Conservation (phyloP, 2,888 invertebrate species). For the Aquatica leii region DNA sequence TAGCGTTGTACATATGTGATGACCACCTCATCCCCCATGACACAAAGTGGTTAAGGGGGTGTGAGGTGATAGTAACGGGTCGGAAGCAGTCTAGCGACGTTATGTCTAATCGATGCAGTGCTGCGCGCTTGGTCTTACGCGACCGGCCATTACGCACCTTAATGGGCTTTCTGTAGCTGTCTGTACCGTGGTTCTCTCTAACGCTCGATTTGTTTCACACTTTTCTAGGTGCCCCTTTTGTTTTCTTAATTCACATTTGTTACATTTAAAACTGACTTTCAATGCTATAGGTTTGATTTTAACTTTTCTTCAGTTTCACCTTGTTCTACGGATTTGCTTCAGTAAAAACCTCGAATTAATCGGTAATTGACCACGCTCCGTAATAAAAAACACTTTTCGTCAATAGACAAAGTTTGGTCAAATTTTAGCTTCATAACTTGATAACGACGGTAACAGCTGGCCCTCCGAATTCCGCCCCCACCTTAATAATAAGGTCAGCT, state of each 20-base stretch:
- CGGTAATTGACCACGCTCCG: not conserved
- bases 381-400: not conserved
- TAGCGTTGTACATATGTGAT: slow-evolving; percentile 36
- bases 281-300: slow-evolving; percentile 10
- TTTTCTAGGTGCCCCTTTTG: slow-evolving; percentile 42
- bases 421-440: not conserved
- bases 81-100: slow-evolving; percentile 63
- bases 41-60: slow-evolving; percentile 42
- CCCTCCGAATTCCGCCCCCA: not conserved
- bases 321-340: not conserved
- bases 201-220: slow-evolving; percentile 51
- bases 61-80: slow-evolving; percentile 60
- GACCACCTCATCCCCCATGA: slow-evolving; percentile 36
- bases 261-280: slow-evolving; percentile 25
- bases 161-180: slow-evolving; percentile 66
- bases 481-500: slow-evolving; percentile 11
- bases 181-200: slow-evolving; percentile 47
- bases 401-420: slow-evolving; percentile 1
- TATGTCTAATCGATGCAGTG: slow-evolving; percentile 75
- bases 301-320: not conserved
- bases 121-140: slow-evolving; percentile 73
- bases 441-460: not conserved
- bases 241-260: slow-evolving; percentile 37
- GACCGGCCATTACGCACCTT: slow-evolving; percentile 79
- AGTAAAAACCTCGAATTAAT: not conserved